Conservation (phyloP, 2,113 vertebrate genomes). For the Psettodes erumei region DNA sequence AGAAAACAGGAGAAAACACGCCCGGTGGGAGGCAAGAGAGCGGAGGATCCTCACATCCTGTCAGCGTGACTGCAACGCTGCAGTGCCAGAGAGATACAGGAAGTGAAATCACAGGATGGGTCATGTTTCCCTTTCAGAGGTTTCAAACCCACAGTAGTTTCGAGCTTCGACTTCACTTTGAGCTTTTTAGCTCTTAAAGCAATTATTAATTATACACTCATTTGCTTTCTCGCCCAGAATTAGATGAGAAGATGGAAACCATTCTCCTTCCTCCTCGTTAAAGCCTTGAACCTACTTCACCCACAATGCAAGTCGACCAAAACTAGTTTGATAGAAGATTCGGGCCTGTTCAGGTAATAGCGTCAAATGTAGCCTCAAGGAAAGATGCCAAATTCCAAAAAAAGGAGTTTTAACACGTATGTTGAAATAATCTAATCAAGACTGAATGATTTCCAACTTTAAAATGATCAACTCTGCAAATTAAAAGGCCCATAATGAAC, state of each 20-base stretch:
- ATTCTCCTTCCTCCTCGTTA: too few species aligned
- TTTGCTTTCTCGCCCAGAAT: background rate
- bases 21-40: background rate
- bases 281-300: too few species aligned
- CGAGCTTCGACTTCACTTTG: background rate
- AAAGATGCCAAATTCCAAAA: too few species aligned
- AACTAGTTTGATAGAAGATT: background rate
- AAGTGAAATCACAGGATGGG: slow-evolving; percentile 46
- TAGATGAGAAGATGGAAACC: background rate
- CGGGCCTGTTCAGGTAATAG: background rate
- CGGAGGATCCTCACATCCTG: slow-evolving; percentile 17
- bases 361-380: background rate
- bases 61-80: background rate
- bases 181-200: background rate
- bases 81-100: background rate
- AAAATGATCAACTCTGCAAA: background rate
- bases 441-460: background rate
- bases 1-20: background rate
- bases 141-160: background rate
- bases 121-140: slow-evolving; percentile 21
- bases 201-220: too few species aligned
- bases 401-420: too few species aligned
- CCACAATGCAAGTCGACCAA: background rate
- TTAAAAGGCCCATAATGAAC: background rate
- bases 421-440: background rate